Evolutionary conservation across 2,113 vertebrate species (phyloP), one percentile per base, ranked within the genome.

Genomic region (Psophia crepitans): DNA sequence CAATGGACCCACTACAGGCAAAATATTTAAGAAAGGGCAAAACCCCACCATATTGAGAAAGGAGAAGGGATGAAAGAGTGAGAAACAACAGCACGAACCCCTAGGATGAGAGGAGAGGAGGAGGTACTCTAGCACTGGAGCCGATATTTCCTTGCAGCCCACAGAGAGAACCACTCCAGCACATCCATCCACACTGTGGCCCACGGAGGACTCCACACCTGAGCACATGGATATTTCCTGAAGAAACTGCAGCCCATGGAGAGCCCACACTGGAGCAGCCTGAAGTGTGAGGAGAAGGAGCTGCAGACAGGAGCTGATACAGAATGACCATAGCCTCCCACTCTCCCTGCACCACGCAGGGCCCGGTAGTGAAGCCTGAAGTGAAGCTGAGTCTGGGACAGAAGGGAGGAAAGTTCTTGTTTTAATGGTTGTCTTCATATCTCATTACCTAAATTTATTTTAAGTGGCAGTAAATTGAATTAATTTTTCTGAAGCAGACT

Each of bases 291-390:
- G 32, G 15, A 69, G 10, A 68, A 76, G 43, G 3, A 86, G 20
- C 35, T 58, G 44, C 43, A 84, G 76, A 46, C 19, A 39, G 27
- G n/a, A 76, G 8, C 48, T 32, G 23, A 27, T 32, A 32, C 2
- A 12, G 10, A 6, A 5, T 48, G 12, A n/a, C n/a, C 14, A 48
- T 1, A 75, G 17, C 1, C 2, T 5, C 11, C 14, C 6, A 4
- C 5, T 28, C 12, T 41, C 11, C 6, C 19, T 68, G 32, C 11
- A 44, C 10, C 14, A 20, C 11, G 27, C 20, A 3, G 24, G 37
- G 33, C 20, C 3, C 1, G 9, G 7, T 14, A 43, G 6, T 82
- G 30, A 87, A 74, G 30, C 7, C 6, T 6, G 1, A 27, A 61
- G 32, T 14, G 32, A 88, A 79, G 48, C 4, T 41, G 28, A 54